These are phyloP conservation scores for Nannospalax galili DNA, from an alignment of 2,113 vertebrate species.

Conservation along the genomic window DNA sequence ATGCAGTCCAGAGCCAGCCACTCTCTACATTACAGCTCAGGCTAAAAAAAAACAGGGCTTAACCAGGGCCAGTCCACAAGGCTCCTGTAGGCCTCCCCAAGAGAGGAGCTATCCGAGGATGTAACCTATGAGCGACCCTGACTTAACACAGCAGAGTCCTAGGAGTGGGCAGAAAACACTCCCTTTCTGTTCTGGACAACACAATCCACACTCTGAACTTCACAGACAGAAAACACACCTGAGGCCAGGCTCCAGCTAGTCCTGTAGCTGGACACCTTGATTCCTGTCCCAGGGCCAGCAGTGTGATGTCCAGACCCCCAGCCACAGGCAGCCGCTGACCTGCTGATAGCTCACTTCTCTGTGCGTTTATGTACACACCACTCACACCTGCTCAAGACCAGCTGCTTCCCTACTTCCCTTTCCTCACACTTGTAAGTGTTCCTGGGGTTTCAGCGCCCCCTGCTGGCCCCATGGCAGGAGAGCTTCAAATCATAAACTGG, in stretches of 20 bases:
- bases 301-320: no score
- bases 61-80: no score
- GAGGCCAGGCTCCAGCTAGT: background rate
- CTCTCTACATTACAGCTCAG: background rate
- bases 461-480: background rate
- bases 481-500: background rate
- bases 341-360: background rate
- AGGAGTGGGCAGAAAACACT: background rate
- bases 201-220: fast-evolving
- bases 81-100: background rate
- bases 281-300: no score
- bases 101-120: background rate
- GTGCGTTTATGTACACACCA: no score
- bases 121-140: no score
- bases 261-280: fast-evolving
- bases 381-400: background rate
- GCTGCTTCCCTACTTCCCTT: background rate
- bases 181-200: background rate
- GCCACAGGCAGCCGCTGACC: background rate
- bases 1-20: background rate
- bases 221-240: background rate
- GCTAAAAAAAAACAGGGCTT: background rate
- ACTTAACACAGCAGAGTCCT: background rate
- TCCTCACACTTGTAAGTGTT: no score
- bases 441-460: background rate